Base-by-base conservation (phyloP, 2,113 vertebrate genomes). In the Gopherus evgoodei region DNA sequence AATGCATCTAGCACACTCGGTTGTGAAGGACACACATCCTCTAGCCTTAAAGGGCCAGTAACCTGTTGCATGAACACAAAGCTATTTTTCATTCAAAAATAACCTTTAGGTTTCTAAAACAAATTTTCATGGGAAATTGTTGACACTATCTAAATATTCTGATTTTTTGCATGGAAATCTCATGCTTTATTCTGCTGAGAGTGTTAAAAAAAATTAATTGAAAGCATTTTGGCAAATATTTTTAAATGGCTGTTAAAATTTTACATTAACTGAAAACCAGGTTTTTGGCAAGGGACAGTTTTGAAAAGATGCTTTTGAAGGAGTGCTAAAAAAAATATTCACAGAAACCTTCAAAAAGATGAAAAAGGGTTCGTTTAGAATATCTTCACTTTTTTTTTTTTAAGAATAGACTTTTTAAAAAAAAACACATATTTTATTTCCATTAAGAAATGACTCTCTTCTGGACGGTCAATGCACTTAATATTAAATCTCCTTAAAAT, bases 401-500 rank as follows among this genome's bases (percentile, higher is more conserved):
- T 11, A 49, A 25, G 13, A 11, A 9, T 25, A 19, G 3, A 11
- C 25, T 76, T 17, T 38, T 44, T 14, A 25, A 47, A 47, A 47
- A 47, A 47, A 29, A 29, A 16, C 75, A 16, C 75, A 2, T 3
- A 11, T 47, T 19, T 54, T n/a, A 9, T 8, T 50, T 25, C 10
- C 4, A 31, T 11, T 38, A 82, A 35, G 42, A 59, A 72, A 98
- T 97, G 91, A 98, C 98, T 42, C 92, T 98, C 98, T 94, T 99
- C 98, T 86, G 99, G 96, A 19, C 98, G 98, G 11, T 99, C 98
- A n/a, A 17, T 21, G 65, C 19, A 72, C n/a, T 72, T 98, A 0
- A 98, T 99, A 95, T 99, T 99, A 95, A 98, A 91, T 31, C 98
- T 95, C 6, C 99, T 98, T 91, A 99, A 97, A 76, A 76, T 76